phyloP scores from a whole-genome alignment of 2,113 vertebrate genomes.

The Chauna torquata region DNA sequence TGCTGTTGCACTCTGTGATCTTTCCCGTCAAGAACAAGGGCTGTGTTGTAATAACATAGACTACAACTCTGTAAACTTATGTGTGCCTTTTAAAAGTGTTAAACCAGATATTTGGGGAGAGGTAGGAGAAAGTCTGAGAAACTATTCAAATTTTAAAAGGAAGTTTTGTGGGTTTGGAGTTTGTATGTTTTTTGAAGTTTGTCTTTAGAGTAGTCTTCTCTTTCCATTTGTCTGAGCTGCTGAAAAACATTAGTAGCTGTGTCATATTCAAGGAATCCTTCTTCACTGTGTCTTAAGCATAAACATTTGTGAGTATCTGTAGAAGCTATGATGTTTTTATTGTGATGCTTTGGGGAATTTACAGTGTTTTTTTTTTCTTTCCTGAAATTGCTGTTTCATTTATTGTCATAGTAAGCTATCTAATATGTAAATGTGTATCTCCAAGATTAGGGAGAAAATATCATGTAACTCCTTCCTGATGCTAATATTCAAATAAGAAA shows the following conservation, averaged over 20 bases:
- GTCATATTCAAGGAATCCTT: background rate
- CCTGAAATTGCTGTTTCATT: background rate
- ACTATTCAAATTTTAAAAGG: background rate
- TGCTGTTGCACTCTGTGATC: background rate
- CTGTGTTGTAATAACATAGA: background rate
- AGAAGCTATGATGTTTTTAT: background rate
- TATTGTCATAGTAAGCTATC: background rate
- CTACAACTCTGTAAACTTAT: background rate
- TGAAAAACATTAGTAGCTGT: background rate
- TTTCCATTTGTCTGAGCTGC: background rate
- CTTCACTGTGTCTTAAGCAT: background rate
- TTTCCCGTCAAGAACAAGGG: background rate
- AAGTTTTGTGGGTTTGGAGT: background rate
- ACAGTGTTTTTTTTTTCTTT: background rate
- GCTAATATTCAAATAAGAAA: background rate
- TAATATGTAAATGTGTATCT: background rate
- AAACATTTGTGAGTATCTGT: background rate
- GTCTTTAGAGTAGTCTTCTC: background rate
- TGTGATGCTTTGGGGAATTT: background rate
- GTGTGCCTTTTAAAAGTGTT: background rate
- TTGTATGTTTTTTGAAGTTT: background rate
- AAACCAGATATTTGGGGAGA: background rate
- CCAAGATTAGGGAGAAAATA: background rate
- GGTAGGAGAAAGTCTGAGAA: background rate
- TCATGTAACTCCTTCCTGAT: background rate